These are phyloP conservation scores for Drosophila obscura DNA, from an alignment of 1,140 invertebrate genomes.

Conservation along the genomic window DNA sequence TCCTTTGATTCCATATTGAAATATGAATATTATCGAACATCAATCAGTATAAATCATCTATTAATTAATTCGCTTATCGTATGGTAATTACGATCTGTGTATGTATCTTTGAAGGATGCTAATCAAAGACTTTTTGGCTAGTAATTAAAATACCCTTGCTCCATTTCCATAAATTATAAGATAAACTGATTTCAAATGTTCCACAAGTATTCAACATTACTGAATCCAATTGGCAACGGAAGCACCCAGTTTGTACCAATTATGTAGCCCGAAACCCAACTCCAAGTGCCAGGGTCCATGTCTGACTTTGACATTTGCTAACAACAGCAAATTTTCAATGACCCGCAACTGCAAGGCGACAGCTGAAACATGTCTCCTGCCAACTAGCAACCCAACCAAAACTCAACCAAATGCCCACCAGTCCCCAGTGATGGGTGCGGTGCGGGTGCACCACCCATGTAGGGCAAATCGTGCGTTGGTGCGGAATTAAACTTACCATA, in stretches of 20 bases:
- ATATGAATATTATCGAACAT: background rate
- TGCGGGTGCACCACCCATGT: slow-evolving; percentile 1
- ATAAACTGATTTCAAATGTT: too few relatives aligned
- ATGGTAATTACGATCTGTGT: too few relatives aligned
- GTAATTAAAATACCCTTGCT: too few relatives aligned
- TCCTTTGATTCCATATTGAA: background rate
- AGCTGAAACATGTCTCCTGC: slow-evolving; percentile 25
- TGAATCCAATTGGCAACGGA: too few relatives aligned
- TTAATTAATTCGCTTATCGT: too few relatives aligned
- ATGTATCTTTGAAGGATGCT: too few relatives aligned
- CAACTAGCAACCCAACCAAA: background rate
- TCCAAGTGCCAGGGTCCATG: slow-evolving; percentile 11
- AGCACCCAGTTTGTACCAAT: slow-evolving; percentile 27
- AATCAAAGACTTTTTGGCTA: too few relatives aligned
- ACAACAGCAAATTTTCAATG: slow-evolving; percentile 32
- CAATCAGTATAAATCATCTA: background rate
- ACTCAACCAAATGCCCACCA: too few relatives aligned
- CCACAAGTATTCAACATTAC: too few relatives aligned
- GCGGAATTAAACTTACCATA: slow-evolving; percentile 88
- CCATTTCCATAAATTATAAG: too few relatives aligned
- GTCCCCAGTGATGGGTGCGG: too few relatives aligned
- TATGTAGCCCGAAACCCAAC: slow-evolving; percentile 12
- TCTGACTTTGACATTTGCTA: slow-evolving; percentile 42
- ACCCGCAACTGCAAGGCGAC: slow-evolving; percentile 29
- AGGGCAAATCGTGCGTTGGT: slow-evolving; percentile 36